These are phyloP conservation scores for Dicrurus megarhynchus DNA, from an alignment of 2,113 vertebrate genomes.

Conservation along the genomic window DNA sequence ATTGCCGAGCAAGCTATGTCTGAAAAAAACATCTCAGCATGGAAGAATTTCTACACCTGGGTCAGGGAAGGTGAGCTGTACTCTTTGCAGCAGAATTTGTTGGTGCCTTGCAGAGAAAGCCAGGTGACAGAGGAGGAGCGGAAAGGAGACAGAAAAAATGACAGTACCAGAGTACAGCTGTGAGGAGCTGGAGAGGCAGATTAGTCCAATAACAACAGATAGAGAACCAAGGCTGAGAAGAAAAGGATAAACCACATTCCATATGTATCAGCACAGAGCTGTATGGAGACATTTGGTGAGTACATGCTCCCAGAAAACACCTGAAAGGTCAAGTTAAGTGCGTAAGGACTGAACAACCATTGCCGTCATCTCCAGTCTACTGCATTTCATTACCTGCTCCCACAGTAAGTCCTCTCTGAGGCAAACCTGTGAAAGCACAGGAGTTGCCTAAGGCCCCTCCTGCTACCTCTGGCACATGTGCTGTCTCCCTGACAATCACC, in stretches of 20 bases:
- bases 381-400: background rate
- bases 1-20: background rate
- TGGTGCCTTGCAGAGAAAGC: background rate
- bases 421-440: background rate
- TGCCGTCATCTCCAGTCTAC: background rate
- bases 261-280: background rate
- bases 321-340: background rate
- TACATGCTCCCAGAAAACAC: background rate
- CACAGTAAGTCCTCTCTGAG: background rate
- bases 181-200: background rate
- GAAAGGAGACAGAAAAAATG: background rate
- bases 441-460: background rate
- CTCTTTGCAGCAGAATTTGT: background rate
- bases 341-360: background rate
- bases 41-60: constrained; percentile 16
- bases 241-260: background rate
- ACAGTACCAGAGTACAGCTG: background rate
- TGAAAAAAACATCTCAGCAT: constrained; percentile 2
- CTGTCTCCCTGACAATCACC: background rate
- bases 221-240: background rate
- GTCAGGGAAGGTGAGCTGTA: constrained; percentile 39
- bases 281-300: background rate
- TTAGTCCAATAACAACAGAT: background rate
- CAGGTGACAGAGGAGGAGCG: background rate
- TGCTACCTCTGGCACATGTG: background rate